A percentile compares a stretch with the other conserved stretches of the same genome.
These are phyloP conservation scores for Benthosema pterotum DNA, from an alignment of 2,797 vertebrate species.

Conservation along the genomic window DNA sequence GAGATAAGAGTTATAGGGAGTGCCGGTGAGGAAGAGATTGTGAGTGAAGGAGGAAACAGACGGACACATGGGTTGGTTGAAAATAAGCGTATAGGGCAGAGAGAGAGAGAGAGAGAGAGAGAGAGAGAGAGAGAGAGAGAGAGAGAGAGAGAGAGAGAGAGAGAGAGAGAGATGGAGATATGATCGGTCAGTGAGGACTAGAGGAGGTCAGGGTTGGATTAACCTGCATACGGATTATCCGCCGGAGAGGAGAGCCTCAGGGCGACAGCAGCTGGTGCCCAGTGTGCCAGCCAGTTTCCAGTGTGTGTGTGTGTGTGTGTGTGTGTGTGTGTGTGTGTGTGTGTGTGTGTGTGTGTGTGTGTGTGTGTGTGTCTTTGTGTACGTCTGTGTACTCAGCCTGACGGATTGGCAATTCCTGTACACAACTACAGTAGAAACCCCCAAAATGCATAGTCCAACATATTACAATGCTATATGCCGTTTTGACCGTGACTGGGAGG, in stretches of 20 bases:
- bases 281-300: constrained; percentile 55
- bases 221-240: constrained; percentile 84
- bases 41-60: background rate
- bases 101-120: constrained; percentile 1
- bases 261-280: constrained; percentile 65
- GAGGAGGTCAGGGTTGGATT: constrained; percentile 84
- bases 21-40: constrained; percentile 22
- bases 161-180: constrained; percentile 71
- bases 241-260: constrained; percentile 56
- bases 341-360: constrained; percentile 23
- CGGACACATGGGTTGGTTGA: background rate
- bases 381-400: background rate
- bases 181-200: constrained; percentile 78
- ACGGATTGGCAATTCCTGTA: too few species aligned
- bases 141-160: constrained; percentile 44
- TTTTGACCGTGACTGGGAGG: too few species aligned
- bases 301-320: constrained; percentile 35
- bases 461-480: too few species aligned
- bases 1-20: constrained; percentile 57
- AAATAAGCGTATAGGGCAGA: background rate
- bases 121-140: constrained; percentile 62
- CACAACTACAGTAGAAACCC: too few species aligned
- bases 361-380: constrained; percentile 9
- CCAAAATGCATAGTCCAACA: too few species aligned
- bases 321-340: constrained; percentile 34